Evolutionary conservation across 2,888 invertebrate genomes (phyloP), one percentile per base, ranked within the genome.

Genomic region (Stenolophus ochropezus): DNA sequence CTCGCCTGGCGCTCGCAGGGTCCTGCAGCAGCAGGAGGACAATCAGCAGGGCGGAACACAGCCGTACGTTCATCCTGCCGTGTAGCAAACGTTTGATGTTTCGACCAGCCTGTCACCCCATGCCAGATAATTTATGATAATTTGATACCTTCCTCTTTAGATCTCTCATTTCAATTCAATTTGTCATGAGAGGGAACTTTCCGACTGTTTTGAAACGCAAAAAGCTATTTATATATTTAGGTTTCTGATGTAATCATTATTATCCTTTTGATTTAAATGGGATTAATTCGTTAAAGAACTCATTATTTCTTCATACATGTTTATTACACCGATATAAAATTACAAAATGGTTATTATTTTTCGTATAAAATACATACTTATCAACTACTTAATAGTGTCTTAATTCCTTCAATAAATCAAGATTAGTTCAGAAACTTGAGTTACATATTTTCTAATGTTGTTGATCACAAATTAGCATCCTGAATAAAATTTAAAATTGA

Each of bases 1-100:
- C 95, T 85, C 96, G 92, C 65, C 96, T 91, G 1, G 92, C 93
- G 14, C 86, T 84, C 2, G 83, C 86, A 76, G 85, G 51, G 25
- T 83, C 80, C 18, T 82, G 58, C 1, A 83, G 18, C 89, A 89
- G 81, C 87, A 88, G 69, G 16, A 84, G 65, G 51, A 84, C 65
- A 5, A 85, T 18, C 71, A 49, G 14, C n/a, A 49, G 18, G n/a
- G 49, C 5, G 11, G 71, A 71, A 51, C 14, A 73, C 49, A 73
- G 8, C 1, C 49, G 47, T 8, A 23, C 18, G 20, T 51, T 23
- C 73, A 73, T 73, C 16, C 20, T 73, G 73, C 47, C 14, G 71
- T 69, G 11, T 51, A 8, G 42, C 33, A n/a, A 61, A 8, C 3
- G 25, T 61, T 61, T 61, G 27, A 23, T 14, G 33, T 8, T 18